Percentiles rank a stretch among this genome's conserved stretches.
Conservation (phyloP, 2,113 vertebrate species). For the Nyctereutes procyonoides region DNA sequence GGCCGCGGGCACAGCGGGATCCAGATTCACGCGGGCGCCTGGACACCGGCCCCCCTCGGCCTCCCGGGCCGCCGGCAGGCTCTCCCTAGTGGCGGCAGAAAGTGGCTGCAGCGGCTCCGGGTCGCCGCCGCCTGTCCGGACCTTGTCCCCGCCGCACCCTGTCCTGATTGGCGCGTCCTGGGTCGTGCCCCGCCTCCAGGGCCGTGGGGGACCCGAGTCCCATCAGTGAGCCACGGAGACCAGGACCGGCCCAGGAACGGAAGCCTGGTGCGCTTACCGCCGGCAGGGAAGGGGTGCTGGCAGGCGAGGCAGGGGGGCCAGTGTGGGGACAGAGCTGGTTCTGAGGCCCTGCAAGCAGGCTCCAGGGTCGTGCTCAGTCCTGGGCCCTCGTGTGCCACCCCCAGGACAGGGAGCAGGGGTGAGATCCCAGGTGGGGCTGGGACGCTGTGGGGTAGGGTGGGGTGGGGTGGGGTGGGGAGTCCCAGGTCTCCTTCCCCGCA, state of each 20-base stretch:
- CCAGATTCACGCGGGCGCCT: accelerated
- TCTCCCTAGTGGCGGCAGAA: background rate
- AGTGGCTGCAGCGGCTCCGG: background rate
- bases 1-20: background rate
- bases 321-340: background rate
- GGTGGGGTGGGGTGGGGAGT: background rate
- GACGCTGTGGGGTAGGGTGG: background rate
- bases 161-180: background rate
- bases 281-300: background rate
- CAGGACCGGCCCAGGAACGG: accelerated
- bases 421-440: background rate
- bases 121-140: background rate
- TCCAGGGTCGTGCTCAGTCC: background rate
- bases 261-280: accelerated
- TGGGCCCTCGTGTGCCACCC: background rate
- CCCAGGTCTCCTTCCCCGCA: background rate
- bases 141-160: background rate
- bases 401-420: accelerated
- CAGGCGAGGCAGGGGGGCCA: background rate
- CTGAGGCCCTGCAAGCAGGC: background rate
- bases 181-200: background rate
- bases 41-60: background rate
- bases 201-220: background rate
- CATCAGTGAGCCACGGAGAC: background rate
- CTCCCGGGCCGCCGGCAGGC: accelerated